Conservation (phyloP, 1,140 invertebrate species). For the Drosophila melanogaster region DNA sequence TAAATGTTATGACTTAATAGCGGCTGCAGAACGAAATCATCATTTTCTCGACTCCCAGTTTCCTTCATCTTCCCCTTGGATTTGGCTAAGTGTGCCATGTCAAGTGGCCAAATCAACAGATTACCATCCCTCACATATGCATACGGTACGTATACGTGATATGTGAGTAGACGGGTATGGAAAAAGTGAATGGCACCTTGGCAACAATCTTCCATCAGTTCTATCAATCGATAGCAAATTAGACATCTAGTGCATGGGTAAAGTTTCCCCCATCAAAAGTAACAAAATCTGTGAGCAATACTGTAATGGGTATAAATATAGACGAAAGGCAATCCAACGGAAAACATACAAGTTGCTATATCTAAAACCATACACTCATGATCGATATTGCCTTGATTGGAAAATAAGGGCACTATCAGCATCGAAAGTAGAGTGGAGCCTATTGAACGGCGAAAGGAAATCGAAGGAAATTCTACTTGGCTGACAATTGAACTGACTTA, state of each 20-base stretch:
- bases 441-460: constrained; percentile 15
- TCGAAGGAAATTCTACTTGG: constrained; percentile 20
- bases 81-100: constrained; percentile 6
- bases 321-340: background rate
- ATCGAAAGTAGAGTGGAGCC: background rate
- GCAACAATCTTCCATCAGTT: constrained; percentile 7
- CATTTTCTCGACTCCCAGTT: constrained; percentile 6
- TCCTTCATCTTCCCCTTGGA: background rate
- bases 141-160: background rate
- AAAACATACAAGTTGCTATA: background rate
- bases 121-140: constrained; percentile 14
- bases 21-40: background rate
- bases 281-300: background rate
- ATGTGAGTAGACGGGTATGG: constrained; percentile 23
- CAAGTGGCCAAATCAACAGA: constrained; percentile 60
- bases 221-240: constrained; percentile 18
- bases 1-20: constrained; percentile 49
- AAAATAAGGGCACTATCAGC: background rate
- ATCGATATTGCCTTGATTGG: background rate
- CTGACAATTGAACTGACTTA: constrained; percentile 11
- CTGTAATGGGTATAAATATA: background rate
- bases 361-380: background rate
- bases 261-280: background rate
- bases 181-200: constrained; percentile 9
- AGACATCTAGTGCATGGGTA: background rate